These are phyloP conservation scores for Diachrysia chrysitis DNA, from an alignment of 2,888 invertebrate species.

Conservation along the genomic window DNA sequence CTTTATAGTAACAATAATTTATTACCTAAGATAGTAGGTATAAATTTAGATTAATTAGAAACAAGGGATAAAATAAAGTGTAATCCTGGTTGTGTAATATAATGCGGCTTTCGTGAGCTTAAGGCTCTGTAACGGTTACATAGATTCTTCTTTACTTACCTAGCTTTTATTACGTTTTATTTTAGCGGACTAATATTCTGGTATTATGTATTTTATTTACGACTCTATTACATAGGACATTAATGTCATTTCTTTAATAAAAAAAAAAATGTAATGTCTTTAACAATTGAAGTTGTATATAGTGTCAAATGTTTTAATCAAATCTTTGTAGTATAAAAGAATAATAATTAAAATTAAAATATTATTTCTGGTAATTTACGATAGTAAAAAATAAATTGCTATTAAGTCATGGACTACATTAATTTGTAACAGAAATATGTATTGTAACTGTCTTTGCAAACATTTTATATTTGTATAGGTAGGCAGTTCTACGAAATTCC, in stretches of 20 bases:
- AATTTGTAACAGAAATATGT: background rate
- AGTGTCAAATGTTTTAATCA: too few species aligned
- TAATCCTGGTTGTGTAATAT: background rate
- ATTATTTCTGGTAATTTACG: too few species aligned
- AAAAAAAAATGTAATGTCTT: too few species aligned
- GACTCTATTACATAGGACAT: background rate
- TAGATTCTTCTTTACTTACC: constrained; percentile 21
- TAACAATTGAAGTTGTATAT: too few species aligned
- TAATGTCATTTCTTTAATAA: too few species aligned
- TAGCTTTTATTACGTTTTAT: background rate
- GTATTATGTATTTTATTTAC: background rate
- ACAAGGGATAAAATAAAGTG: background rate
- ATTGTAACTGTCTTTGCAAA: background rate
- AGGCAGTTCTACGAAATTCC: constrained; percentile 27
- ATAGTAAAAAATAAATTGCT: too few species aligned
- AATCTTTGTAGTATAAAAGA: too few species aligned
- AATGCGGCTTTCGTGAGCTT: background rate
- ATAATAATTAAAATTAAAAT: too few species aligned
- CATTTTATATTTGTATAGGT: constrained; percentile 24
- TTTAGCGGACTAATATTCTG: background rate
- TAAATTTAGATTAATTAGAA: too few species aligned
- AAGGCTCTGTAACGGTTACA: constrained; percentile 34
- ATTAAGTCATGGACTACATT: background rate
- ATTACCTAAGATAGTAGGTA: too few species aligned
- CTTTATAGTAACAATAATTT: too few species aligned